Evolutionary conservation across 2,888 invertebrate genomes (phyloP), one percentile per base, ranked within the genome.

Genomic region (Cheilosia variabilis): DNA sequence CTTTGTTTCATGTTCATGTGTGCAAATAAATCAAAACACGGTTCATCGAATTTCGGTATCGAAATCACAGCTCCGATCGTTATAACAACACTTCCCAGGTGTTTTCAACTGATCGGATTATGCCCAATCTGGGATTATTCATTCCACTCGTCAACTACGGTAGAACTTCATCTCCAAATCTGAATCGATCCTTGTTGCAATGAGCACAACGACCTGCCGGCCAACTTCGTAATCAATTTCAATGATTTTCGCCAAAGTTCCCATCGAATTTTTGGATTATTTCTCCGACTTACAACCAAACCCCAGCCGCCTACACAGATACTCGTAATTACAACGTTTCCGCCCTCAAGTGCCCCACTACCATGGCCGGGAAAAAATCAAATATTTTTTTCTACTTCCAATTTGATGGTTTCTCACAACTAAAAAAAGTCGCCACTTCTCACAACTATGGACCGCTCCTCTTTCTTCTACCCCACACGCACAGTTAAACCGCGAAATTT

Each of bases 311-410:
- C 82, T 77, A 77, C 77, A 66, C 82, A 62, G 47, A 24, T 72
- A 82, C 19, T 19, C 19, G 77, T 82, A 77, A 82, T 82, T 77
- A 82, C 65, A 47, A 41, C 24, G 43, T 50, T 52, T 52, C 76
- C 69, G 63, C 63, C 62, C 41, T 57, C 47, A 3, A 47, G 47
- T 47, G 22, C 34, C 15, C 53, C 31, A 47, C 58, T 7, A 17
- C 66, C 57, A 57, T 13, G 17, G 7, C 10, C 47, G 34, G 3
- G 19, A n/a, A 47, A 6, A 65, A 75, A 47, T 58, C 57, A 75
- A 45, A 72, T 71, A 77, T 71, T 65, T 77, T 69, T 50, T 71
- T 69, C 37, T 58, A 50, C 43, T 72, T 31, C 62, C 55, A 34
- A 68, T 22, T 58, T 17, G 13, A 52, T 77, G 63, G 15, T 13